Evolutionary conservation across 2,797 vertebrate genomes (phyloP).

Genomic region (Tamandua tetradactyla): DNA sequence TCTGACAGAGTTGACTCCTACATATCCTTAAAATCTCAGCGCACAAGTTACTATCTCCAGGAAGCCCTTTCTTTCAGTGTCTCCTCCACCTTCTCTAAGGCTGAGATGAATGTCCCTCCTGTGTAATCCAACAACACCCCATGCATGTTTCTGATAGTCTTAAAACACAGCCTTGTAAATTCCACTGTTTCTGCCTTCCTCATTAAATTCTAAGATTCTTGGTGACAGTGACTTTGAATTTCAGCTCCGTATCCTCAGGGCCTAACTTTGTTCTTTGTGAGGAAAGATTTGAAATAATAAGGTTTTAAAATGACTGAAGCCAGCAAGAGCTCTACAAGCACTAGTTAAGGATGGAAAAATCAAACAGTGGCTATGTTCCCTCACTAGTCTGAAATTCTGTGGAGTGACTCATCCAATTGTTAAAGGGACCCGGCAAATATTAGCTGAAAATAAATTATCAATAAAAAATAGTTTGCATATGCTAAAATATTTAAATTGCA

Average conservation of each 20-base stretch:
- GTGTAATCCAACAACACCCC: background rate
- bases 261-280: background rate
- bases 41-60: background rate
- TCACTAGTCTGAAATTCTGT: background rate
- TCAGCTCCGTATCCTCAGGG: background rate
- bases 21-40: background rate
- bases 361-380: background rate
- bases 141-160: background rate
- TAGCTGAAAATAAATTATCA: background rate
- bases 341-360: background rate
- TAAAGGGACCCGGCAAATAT: background rate
- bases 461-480: background rate
- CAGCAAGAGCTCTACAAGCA: background rate
- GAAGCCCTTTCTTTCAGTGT: background rate
- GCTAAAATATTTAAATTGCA: background rate
- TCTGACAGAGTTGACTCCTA: background rate
- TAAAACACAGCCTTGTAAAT: background rate
- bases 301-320: background rate
- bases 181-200: background rate
- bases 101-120: background rate
- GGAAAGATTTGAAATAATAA: background rate
- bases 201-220: background rate
- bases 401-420: background rate
- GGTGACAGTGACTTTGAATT: conserved; percentile 31
- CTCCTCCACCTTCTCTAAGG: background rate